Evolutionary conservation across 2,888 invertebrate species (phyloP), one percentile per base, ranked within the genome.

Genomic region (Elysia crispata): DNA sequence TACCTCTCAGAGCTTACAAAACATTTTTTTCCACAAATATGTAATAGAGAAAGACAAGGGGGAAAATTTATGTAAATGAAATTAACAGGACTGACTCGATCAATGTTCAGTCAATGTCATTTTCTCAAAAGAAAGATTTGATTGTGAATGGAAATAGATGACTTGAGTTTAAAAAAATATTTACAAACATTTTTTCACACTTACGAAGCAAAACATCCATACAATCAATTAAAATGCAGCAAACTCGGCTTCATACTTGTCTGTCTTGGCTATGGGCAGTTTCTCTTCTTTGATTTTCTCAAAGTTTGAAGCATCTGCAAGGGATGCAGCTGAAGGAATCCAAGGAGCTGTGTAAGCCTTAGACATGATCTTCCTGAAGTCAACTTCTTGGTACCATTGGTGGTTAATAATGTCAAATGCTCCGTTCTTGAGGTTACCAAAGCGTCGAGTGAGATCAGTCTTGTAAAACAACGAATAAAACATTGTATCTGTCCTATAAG

Each of bases 361-460:
- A n/a, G 33, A 67, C 18, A 79, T 20, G 20, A 79, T 75, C 33
- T 75, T 79, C 57, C 57, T 41, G 31, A 60, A 80, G 54, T 80
- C 80, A 8, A 76, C 76, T 31, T 80, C 69, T 25, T 72, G 49
- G 66, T 62, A 80, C 80, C 80, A 80, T 1, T 1, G 30, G 31
- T 80, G 80, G 33, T 76, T 64, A 20, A 80, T 73, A 13, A 80
- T 76, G 49, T 80, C 80, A n/a, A 60, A 62, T 49, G 76, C 66
- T 0, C 76, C 80, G 41, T 64, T 30, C 41, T 76, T 80, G 41
- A 80, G 54, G 72, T 80, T 80, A 15, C 80, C 80, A 57, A 62
- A 80, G 15, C 80, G 76, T 62, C 75, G 76, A 31, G 80, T 80
- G 54, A 80, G 72, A 50, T 80, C 80, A 72, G 57, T 31, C 80